Conservation (phyloP, 2,888 invertebrate species). For the Tipula confusa region DNA sequence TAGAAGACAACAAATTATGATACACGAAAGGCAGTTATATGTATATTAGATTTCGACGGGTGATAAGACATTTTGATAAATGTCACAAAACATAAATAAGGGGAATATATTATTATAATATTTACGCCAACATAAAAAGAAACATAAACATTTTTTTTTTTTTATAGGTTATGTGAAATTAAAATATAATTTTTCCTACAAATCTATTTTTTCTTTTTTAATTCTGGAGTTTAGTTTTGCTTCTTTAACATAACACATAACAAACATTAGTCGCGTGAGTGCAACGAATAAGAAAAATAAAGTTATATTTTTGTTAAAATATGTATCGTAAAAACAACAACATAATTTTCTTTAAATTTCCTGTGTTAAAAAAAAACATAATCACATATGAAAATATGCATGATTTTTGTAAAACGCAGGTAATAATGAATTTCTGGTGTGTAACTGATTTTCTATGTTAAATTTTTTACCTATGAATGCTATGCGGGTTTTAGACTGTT, state of each 20-base stretch:
- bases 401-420: not conserved
- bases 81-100: not conserved
- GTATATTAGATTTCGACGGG: not conserved
- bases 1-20: not conserved
- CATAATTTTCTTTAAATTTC: conserved; percentile 12
- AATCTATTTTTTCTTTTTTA: not conserved
- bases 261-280: not conserved
- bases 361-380: not conserved
- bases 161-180: not conserved
- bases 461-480: no score
- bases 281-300: conserved; percentile 4
- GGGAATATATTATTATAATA: no score
- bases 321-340: not conserved
- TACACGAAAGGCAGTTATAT: no score
- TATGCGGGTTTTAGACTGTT: no score
- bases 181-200: not conserved
- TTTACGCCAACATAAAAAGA: not conserved
- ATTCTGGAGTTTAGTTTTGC: not conserved
- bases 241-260: not conserved
- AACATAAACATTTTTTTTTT: no score
- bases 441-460: not conserved
- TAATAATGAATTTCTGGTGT: not conserved
- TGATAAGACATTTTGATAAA: not conserved
- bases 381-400: not conserved
- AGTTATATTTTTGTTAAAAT: not conserved